Percentiles rank a stretch among this genome's conserved stretches.
phyloP scores from a whole-genome alignment of 2,797 vertebrate genomes.

The Helicolenus hilgendorfi region DNA sequence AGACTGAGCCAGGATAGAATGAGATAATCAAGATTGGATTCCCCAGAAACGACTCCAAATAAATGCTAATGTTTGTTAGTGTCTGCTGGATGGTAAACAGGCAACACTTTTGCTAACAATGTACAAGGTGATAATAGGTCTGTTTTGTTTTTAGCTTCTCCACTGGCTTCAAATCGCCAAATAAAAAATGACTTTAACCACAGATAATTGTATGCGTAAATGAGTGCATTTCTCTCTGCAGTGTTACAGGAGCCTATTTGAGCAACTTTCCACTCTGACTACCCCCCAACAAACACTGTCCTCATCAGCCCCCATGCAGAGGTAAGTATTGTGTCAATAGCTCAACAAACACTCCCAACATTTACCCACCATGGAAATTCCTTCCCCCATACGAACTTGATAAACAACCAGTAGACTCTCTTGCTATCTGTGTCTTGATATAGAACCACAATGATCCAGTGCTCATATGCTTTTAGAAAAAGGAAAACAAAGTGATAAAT shows the following conservation, averaged over 20 bases:
- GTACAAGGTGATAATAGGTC: neutral
- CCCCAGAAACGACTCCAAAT: neutral
- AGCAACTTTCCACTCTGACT: neutral
- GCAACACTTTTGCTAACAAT: neutral
- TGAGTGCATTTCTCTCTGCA: neutral
- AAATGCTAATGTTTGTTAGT: neutral
- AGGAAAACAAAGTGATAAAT: conserved; percentile 77
- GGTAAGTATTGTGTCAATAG: conserved; percentile 11
- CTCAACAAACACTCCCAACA: conserved; percentile 8
- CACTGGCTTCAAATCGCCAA: neutral
- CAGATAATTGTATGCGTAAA: neutral
- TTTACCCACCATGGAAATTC: conserved; percentile 9
- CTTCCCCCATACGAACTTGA: conserved; percentile 43
- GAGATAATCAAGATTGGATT: neutral
- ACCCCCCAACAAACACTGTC: neutral
- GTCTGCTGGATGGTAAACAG: neutral
- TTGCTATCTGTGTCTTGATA: conserved; percentile 26
- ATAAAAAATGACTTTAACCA: neutral
- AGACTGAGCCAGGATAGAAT: neutral
- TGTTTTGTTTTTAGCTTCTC: neutral
- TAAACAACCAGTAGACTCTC: conserved; percentile 34
- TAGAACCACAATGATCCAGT: conserved; percentile 34
- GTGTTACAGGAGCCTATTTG: neutral
- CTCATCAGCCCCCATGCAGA: neutral
- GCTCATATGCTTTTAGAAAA: conserved; percentile 52